Conservation (phyloP, 2,888 invertebrate species). For the Ethmia dodecea region DNA sequence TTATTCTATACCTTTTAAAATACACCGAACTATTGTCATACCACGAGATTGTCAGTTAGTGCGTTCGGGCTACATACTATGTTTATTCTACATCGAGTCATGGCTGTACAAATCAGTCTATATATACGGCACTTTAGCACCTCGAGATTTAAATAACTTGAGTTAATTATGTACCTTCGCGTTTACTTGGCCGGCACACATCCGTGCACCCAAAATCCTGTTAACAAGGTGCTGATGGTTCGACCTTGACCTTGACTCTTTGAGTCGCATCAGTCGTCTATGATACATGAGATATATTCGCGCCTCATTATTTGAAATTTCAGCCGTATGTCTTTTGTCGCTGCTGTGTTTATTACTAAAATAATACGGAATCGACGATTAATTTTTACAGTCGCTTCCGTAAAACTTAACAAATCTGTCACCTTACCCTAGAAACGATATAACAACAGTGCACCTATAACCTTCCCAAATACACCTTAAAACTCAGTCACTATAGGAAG, state of each 20-base stretch:
- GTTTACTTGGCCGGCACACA: slow-evolving; percentile 5
- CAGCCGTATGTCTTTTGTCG: too few relatives aligned
- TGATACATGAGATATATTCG: neutral
- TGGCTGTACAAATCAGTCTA: slow-evolving; percentile 72
- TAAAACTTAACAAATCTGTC: too few relatives aligned
- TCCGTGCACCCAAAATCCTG: slow-evolving; percentile 1
- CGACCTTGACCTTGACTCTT: slow-evolving; percentile 7
- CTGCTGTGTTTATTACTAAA: too few relatives aligned
- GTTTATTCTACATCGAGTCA: slow-evolving; percentile 52
- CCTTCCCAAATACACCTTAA: too few relatives aligned
- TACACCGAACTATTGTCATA: slow-evolving; percentile 30
- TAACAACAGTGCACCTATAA: too few relatives aligned
- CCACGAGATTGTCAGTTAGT: slow-evolving; percentile 40
- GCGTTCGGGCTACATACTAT: slow-evolving; percentile 28
- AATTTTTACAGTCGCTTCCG: too few relatives aligned
- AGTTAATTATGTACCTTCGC: slow-evolving; percentile 24
- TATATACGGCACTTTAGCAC: slow-evolving; percentile 57
- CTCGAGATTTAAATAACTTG: slow-evolving; percentile 52
- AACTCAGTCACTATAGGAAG: too few relatives aligned
- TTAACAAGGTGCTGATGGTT: slow-evolving; percentile 10
- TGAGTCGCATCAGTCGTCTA: slow-evolving; percentile 11
- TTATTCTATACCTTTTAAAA: slow-evolving; percentile 7
- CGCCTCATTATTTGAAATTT: too few relatives aligned
- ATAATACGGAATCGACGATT: too few relatives aligned
- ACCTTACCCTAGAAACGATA: too few relatives aligned